Evolutionary conservation across 30 jellyfish, hydroid and myxozoan genomes (phyloP).

Genomic region (Aurelia coerulea): DNA sequence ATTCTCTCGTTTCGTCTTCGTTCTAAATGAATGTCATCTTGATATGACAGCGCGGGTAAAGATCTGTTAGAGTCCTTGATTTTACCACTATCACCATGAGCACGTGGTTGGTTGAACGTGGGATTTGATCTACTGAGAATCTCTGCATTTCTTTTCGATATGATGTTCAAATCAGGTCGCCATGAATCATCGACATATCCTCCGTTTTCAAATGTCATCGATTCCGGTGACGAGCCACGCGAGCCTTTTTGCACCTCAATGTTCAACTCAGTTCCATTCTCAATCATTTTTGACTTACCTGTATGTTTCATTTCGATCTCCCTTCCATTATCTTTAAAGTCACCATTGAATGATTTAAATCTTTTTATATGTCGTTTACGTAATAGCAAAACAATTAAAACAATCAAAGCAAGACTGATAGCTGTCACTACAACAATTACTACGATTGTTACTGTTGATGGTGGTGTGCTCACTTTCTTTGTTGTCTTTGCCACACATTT

Average conservation of each 20-base stretch:
- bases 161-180: conserved; percentile 2
- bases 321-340: conserved; percentile 11
- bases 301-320: conserved; percentile 50
- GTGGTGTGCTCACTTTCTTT: conserved; percentile 6
- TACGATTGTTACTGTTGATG: conserved; percentile 3
- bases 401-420: conserved; percentile 30
- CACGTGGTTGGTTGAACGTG: conserved; percentile 34
- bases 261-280: conserved; percentile 17
- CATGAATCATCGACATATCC: conserved; percentile 21
- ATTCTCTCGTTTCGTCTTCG: conserved; percentile 56
- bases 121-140: conserved; percentile 60
- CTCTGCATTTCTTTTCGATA: conserved; percentile 30
- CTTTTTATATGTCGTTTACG: conserved; percentile 25
- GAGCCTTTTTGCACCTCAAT: not conserved
- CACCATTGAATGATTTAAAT: conserved; percentile 19
- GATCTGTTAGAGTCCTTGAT: conserved; percentile 40
- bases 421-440: conserved; percentile 50
- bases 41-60: conserved; percentile 31
- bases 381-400: conserved; percentile 4
- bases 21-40: conserved; percentile 42
- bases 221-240: not conserved
- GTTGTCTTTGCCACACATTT: conserved; percentile 20
- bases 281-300: not conserved
- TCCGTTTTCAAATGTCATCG: conserved; percentile 17
- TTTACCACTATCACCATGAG: conserved; percentile 29